phyloP scores from a whole-genome alignment of 2,888 invertebrate genomes.

The Malacosoma neustria region DNA sequence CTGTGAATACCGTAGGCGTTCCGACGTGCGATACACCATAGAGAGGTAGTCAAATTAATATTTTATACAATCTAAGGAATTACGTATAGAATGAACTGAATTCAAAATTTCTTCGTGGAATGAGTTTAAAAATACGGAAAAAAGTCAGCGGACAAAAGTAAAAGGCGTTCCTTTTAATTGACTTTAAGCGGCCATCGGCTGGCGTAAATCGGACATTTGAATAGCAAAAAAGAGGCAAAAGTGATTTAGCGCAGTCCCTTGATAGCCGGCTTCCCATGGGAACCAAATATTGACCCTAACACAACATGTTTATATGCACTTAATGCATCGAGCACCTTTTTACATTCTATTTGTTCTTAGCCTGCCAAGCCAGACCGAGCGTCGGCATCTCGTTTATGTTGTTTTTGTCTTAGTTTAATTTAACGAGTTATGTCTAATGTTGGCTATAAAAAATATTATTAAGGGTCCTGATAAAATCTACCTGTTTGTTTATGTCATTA shows the following conservation, averaged over 20 bases:
- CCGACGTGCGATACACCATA: too few relatives aligned
- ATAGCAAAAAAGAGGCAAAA: slow-evolving; percentile 59
- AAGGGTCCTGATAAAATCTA: neutral
- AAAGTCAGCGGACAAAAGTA: slow-evolving; percentile 9
- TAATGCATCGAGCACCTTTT: slow-evolving; percentile 72
- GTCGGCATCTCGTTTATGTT: slow-evolving; percentile 58
- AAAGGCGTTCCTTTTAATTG: slow-evolving; percentile 36
- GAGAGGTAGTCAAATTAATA: too few relatives aligned
- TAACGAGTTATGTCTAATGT: slow-evolving; percentile 60
- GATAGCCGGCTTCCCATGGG: slow-evolving; percentile 63
- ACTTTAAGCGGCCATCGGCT: slow-evolving; percentile 32
- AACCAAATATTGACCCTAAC: slow-evolving; percentile 73
- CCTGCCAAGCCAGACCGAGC: slow-evolving; percentile 59
- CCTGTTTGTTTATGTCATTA: neutral
- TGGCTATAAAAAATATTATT: slow-evolving; percentile 32
- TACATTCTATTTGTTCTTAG: slow-evolving; percentile 66
- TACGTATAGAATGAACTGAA: too few relatives aligned
- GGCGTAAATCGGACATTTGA: slow-evolving; percentile 52
- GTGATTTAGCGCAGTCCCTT: slow-evolving; percentile 56
- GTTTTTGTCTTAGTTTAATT: slow-evolving; percentile 64
- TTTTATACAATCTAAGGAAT: too few relatives aligned
- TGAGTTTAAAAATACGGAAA: too few relatives aligned
- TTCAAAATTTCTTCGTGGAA: too few relatives aligned
- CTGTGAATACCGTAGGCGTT: too few relatives aligned
- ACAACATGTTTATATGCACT: slow-evolving; percentile 73